Evolutionary conservation across 2,888 invertebrate genomes (phyloP).

Genomic region (Trachelus stipa): DNA sequence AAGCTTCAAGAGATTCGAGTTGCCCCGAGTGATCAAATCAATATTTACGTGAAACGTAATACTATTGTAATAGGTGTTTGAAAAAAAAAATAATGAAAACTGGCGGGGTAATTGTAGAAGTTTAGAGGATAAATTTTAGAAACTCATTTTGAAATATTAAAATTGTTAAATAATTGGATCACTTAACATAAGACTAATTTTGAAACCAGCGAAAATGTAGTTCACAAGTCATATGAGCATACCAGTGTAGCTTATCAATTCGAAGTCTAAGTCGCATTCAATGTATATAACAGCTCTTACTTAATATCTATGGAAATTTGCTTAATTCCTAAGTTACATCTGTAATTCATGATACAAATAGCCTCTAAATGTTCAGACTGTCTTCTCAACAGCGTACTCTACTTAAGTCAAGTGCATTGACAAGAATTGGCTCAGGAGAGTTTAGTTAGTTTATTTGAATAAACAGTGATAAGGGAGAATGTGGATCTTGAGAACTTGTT

Average conservation of each 20-base stretch:
- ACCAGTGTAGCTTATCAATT: background rate
- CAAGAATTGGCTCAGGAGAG: background rate
- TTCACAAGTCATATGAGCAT: background rate
- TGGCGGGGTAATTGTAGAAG: no score
- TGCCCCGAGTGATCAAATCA: no score
- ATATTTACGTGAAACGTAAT: no score
- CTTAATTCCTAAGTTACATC: background rate
- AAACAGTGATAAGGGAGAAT: background rate
- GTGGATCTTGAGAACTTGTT: background rate
- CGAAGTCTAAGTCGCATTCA: background rate
- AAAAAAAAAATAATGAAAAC: no score
- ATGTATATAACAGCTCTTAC: background rate
- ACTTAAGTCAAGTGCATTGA: background rate
- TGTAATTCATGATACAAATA: background rate
- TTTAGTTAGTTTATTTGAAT: background rate
- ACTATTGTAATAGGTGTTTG: no score
- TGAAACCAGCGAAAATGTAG: background rate
- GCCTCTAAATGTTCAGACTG: no score
- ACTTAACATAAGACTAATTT: background rate
- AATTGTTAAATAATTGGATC: no score
- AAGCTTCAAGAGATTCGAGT: background rate
- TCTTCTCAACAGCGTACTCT: background rate
- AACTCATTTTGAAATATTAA: no score
- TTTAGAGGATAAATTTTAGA: no score
- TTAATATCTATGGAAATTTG: background rate